These are phyloP conservation scores for Amphiprion ocellaris DNA, from an alignment of 2,113 vertebrate genomes.

Conservation along the genomic window DNA sequence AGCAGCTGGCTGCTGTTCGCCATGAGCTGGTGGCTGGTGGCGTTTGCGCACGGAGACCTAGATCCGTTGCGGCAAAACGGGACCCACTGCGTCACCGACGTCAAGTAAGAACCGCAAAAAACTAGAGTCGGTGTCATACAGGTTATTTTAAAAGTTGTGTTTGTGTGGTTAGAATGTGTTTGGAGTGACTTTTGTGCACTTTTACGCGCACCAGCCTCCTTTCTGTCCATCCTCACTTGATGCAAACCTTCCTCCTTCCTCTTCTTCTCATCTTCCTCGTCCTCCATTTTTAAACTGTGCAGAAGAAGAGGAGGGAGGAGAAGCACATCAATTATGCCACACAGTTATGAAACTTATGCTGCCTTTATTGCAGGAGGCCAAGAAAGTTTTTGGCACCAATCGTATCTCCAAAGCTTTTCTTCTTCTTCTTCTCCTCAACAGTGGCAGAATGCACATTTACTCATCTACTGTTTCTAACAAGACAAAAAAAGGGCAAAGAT, in stretches of 20 bases:
- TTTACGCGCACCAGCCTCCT: background rate
- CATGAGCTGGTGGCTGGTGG: constrained; percentile 98
- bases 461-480: too few relatives aligned
- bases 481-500: too few relatives aligned
- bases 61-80: constrained; percentile 52
- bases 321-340: background rate
- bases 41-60: constrained; percentile 96
- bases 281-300: constrained; percentile 19
- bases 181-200: background rate
- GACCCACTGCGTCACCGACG: constrained; percentile 89
- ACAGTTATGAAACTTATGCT: background rate
- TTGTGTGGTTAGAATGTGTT: background rate
- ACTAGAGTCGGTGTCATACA: background rate
- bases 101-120: constrained; percentile 87
- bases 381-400: too few relatives aligned
- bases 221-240: background rate
- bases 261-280: constrained; percentile 6
- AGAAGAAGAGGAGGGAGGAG: constrained; percentile 17
- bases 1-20: constrained; percentile 99
- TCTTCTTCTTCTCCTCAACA: too few relatives aligned
- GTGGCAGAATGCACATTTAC: too few relatives aligned
- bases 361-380: background rate
- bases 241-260: background rate
- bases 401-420: too few relatives aligned
- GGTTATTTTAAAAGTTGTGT: background rate